Evolutionary conservation across 2,888 invertebrate species (phyloP).

Genomic region (Epistrophella euchroma): DNA sequence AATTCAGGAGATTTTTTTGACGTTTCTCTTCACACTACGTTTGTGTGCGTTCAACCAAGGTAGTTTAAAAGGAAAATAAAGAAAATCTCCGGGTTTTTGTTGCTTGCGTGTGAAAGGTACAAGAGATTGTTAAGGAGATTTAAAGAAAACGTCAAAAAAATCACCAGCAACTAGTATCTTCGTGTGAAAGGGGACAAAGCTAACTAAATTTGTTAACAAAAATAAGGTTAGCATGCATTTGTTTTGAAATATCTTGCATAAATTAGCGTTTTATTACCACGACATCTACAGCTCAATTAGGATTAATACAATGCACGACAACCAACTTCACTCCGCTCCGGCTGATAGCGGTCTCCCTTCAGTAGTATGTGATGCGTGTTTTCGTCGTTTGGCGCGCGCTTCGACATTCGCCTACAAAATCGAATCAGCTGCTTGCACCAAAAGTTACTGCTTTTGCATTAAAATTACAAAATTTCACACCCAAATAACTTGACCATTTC

Average conservation of each 20-base stretch:
- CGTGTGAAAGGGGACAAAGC: too few species aligned
- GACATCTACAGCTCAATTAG: slow-evolving; percentile 38
- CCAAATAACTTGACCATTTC: slow-evolving; percentile 47
- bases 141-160: too few species aligned
- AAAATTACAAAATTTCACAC: slow-evolving; percentile 70
- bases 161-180: too few species aligned
- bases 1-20: too few species aligned
- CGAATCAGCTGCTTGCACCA: slow-evolving; percentile 73
- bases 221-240: background rate
- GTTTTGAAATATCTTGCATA: background rate
- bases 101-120: too few species aligned
- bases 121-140: too few species aligned
- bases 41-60: too few species aligned
- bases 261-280: background rate
- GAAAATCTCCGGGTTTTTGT: too few species aligned
- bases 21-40: too few species aligned
- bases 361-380: slow-evolving; percentile 71
- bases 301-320: background rate
- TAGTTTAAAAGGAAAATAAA: too few species aligned
- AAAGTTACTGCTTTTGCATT: slow-evolving; percentile 74
- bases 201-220: background rate
- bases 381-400: slow-evolving; percentile 75
- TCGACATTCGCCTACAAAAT: slow-evolving; percentile 73
- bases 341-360: slow-evolving; percentile 56
- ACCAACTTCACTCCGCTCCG: slow-evolving; percentile 62